Conservation (phyloP, 1,140 invertebrate species). For the Diachasma alloeum region DNA sequence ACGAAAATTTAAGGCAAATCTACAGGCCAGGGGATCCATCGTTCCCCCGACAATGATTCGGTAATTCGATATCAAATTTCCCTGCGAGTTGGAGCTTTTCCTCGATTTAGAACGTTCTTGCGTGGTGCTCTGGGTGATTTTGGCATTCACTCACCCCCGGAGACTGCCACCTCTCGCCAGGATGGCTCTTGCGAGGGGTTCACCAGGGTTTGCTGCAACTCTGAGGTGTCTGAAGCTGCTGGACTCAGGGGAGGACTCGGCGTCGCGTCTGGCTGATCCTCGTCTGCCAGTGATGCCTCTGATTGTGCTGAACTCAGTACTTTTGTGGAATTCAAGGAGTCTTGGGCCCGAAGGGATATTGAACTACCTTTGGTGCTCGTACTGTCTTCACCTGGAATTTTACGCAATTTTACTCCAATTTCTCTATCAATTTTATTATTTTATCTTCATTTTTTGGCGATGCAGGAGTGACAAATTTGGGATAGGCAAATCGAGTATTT, state of each 20-base stretch:
- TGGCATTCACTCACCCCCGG: conserved; percentile 60
- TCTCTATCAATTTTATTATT: background rate
- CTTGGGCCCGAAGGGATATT: conserved; percentile 54
- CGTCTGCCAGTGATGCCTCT: conserved; percentile 47
- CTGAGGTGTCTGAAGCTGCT: conserved; percentile 51
- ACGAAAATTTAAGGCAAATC: background rate
- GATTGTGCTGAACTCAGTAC: conserved; percentile 51
- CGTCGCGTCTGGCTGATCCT: conserved; percentile 27
- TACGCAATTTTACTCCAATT: background rate
- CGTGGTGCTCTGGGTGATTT: background rate
- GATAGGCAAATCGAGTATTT: too few relatives aligned
- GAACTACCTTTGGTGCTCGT: conserved; percentile 55
- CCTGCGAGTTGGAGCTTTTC: background rate
- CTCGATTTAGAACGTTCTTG: background rate
- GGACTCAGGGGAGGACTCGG: conserved; percentile 56
- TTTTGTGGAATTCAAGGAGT: conserved; percentile 46
- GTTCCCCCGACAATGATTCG: too few relatives aligned
- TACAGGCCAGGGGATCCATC: background rate
- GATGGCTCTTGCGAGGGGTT: conserved; percentile 52
- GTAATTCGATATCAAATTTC: too few relatives aligned
- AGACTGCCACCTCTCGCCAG: conserved; percentile 64
- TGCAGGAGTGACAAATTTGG: too few relatives aligned
- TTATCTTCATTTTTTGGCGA: too few relatives aligned
- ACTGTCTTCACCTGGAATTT: conserved; percentile 50
- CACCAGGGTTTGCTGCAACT: conserved; percentile 48